Evolutionary conservation across 2,888 invertebrate species (phyloP), one percentile per base, ranked within the genome.

Genomic region (Lucinisca nassula): DNA sequence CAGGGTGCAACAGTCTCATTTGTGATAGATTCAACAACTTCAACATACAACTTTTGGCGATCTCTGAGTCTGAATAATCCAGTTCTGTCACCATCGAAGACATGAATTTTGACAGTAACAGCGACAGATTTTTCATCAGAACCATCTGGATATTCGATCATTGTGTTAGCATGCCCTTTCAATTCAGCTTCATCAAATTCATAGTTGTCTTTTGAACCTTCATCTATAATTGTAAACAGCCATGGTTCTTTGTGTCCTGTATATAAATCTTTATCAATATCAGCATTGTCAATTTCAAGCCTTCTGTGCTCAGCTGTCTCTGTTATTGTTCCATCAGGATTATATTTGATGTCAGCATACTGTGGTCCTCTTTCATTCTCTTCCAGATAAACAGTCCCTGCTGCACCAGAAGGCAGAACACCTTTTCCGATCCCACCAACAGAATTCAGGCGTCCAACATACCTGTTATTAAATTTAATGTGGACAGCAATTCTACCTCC

Each of bases 291-390:
- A 6, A 93, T 83, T 72, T 92, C 90, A 6, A 94, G 76, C 27
- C 93, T 81, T 74, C 87, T 90, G 79, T 93, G 92, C 32, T 85
- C 78, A 2, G 93, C 93, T 37, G 87, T 84, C 4, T 55, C 70
- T 35, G 73, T 76, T 8, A 87, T 84, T 51, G 72, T 73, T 70
- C 91, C 91, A 0, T 70, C 49, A 37, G 61, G 67, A 78, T 93
- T 89, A 83, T 94, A 94, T 80, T 94, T 94, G 27, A 93, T 87
- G 38, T 93, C 93, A 14, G 93, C 92, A 85, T 94, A 94, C 83
- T 93, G 93, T n/a, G 94, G 94, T 24, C 94, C 94, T 72, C 93
- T 83, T 14, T 87, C 92, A 37, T 92, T 92, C 81, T 94, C 94
- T 72, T 94, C 92, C 0, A 93, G 79, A 74, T 94, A 94, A 1